These are phyloP conservation scores for Seira sanloemensis DNA, from an alignment of 2,888 invertebrate species.

Conservation along the genomic window DNA sequence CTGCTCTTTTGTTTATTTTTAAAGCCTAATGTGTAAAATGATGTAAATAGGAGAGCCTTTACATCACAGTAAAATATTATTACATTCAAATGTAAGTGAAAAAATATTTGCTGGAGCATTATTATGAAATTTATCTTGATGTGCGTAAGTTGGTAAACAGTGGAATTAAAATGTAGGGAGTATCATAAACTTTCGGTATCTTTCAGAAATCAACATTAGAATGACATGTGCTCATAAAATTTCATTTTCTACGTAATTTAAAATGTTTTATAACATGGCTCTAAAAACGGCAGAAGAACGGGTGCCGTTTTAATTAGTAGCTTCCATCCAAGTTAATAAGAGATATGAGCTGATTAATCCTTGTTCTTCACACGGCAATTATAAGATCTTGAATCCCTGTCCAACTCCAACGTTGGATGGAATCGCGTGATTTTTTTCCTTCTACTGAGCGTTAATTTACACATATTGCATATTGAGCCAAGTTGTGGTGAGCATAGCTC, in stretches of 20 bases:
- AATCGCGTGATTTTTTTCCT: slow-evolving; percentile 4
- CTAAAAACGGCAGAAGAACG: background rate
- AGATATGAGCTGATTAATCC: background rate
- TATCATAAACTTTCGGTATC: too few species aligned
- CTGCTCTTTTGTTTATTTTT: too few species aligned
- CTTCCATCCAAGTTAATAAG: background rate
- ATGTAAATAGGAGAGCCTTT: too few species aligned
- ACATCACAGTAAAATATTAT: too few species aligned
- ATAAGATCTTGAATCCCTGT: background rate
- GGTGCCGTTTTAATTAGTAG: slow-evolving; percentile 11
- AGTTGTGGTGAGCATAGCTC: background rate
- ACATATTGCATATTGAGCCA: background rate
- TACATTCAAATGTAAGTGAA: too few species aligned
- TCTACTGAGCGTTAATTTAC: background rate
- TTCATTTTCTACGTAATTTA: background rate
- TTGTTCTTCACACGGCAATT: slow-evolving; percentile 4
- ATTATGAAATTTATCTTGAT: background rate
- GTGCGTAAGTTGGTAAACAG: background rate
- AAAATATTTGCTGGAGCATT: too few species aligned
- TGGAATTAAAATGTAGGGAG: too few species aligned
- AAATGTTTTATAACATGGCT: background rate
- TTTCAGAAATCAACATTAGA: too few species aligned
- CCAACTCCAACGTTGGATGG: too few species aligned
- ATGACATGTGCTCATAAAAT: background rate
- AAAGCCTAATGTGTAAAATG: too few species aligned